Conservation (phyloP, 2,888 invertebrate species). For the Dryocosmus kuriphilus region DNA sequence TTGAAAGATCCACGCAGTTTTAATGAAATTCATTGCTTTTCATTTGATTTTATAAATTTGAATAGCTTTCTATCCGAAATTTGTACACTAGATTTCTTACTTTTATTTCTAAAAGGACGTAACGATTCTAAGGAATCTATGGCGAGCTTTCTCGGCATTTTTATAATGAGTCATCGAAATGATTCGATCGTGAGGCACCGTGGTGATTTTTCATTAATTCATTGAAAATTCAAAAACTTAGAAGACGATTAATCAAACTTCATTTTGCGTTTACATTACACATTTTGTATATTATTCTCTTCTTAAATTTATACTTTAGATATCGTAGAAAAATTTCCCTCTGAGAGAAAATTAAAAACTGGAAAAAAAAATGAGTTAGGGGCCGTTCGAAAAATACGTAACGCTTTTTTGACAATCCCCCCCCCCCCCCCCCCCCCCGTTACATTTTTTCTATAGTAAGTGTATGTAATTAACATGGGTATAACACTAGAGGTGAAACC, state of each 20-base stretch:
- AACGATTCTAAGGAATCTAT: not conserved
- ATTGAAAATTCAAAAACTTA: not conserved
- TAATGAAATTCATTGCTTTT: not conserved
- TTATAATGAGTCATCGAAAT: not conserved
- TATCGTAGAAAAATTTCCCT: not conserved
- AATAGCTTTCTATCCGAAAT: slow-evolving; percentile 19
- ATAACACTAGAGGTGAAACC: no score
- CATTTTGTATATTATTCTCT: not conserved
- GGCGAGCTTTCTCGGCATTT: not conserved
- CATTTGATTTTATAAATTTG: not conserved
- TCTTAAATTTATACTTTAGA: not conserved
- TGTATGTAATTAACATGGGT: no score
- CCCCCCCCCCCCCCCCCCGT: no score
- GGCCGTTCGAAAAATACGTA: no score
- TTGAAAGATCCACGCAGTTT: not conserved
- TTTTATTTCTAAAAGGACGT: not conserved
- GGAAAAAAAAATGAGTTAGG: not conserved
- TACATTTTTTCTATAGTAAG: no score
- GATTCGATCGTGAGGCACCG: not conserved
- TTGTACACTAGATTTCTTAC: slow-evolving; percentile 7
- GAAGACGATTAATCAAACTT: slow-evolving; percentile 1
- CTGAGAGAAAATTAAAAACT: not conserved
- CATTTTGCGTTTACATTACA: not conserved
- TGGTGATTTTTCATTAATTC: slow-evolving; percentile 36
- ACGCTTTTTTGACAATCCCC: no score